phyloP scores from a whole-genome alignment of 2,797 vertebrate species.

The Remorina albescens region DNA sequence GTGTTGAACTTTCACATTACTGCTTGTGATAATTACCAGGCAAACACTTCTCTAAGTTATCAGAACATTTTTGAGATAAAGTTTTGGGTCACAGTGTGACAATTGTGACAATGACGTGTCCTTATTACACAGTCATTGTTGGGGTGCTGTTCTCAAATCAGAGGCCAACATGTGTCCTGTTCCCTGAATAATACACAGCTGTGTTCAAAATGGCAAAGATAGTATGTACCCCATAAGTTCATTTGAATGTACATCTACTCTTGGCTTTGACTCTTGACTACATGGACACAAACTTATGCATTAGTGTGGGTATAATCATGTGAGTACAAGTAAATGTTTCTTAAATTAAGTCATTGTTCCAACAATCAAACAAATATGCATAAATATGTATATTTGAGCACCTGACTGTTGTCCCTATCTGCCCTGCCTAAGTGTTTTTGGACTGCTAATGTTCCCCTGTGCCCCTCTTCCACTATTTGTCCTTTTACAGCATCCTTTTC shows the following conservation, averaged over 20 bases:
- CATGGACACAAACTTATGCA: conserved; percentile 42
- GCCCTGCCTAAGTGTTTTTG: conserved; percentile 37
- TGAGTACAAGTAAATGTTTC: conserved; percentile 35
- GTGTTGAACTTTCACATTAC: background rate
- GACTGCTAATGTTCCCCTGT: conserved; percentile 16
- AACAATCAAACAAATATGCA: conserved; percentile 76
- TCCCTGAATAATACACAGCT: background rate
- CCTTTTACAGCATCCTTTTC: conserved; percentile 26
- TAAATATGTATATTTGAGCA: conserved; percentile 72
- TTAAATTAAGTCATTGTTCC: conserved; percentile 39
- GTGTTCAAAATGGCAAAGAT: conserved; percentile 12
- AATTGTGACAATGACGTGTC: background rate
- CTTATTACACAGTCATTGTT: background rate
- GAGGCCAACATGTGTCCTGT: conserved; percentile 24
- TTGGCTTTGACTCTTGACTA: conserved; percentile 22
- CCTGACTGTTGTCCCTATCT: conserved; percentile 37
- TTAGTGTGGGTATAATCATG: conserved; percentile 30
- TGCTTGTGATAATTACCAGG: background rate
- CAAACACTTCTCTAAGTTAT: no score
- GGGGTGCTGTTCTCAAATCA: conserved; percentile 19
- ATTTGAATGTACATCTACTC: background rate
- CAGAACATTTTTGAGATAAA: no score
- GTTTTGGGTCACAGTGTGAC: no score
- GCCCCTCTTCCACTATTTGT: conserved; percentile 25
- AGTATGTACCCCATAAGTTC: background rate